Evolutionary conservation across 1,140 invertebrate species (phyloP), one percentile per base, ranked within the genome.

Genomic region (Neodiprion virginianus): DNA sequence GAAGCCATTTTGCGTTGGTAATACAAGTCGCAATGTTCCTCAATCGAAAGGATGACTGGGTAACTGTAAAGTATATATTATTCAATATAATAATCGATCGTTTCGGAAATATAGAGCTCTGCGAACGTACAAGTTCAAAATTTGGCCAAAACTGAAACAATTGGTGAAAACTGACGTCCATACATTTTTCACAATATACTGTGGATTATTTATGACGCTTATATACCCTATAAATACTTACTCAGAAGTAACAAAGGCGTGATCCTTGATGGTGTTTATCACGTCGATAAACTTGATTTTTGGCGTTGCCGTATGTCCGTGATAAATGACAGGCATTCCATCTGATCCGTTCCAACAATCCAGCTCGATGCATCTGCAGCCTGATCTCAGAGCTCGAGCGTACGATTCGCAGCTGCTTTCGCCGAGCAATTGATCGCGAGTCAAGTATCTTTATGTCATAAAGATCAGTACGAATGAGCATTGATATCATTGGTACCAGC

Each of bases 301-400:
- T 7, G 95, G 95, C 0, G 97, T 98, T 17, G 98, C 90, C 2
- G 97, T 98, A 83, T 97, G 96, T 0, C 97, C 97, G 84, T 98
- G 97, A 85, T 96, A 98, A 78, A 99, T 97, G 77, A 95, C 93
- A 0, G 95, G 95, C 76, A 92, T 91, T 74, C 94, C 95, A 82
- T 97, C 96, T 1, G 95, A 95, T 0, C 96, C 97, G 88, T 98
- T 96, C 97, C 96, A 98, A 85, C 96, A 97, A 86, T 98, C 96
- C 65, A 98, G 88, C 87, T 99, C 97, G 72, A 99, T 94, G 85
- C 97, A 97, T 1, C 97, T 91, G 85, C 97, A 98, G 3, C 97
- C 96, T 89, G 94, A 94, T 67, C 94, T 88, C 48, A 99, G 87
- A 76, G 94, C 95, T 8, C 96, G 87, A 0, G 93, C 95, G 88